phyloP scores from a whole-genome alignment of 2,113 vertebrate genomes.

The Rhinopithecus roxellana region DNA sequence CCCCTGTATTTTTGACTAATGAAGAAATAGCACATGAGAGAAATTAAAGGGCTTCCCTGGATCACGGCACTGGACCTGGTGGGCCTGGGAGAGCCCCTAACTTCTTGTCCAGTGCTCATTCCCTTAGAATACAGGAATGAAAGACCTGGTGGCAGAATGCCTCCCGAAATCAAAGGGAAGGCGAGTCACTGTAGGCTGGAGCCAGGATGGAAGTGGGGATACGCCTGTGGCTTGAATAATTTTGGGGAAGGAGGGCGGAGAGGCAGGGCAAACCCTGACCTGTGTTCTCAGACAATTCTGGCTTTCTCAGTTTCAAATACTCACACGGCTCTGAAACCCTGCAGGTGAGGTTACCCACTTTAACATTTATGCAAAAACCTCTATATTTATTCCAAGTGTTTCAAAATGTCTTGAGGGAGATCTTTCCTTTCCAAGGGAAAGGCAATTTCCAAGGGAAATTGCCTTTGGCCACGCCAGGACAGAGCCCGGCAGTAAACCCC shows the following conservation, averaged over 20 bases:
- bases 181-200: background rate
- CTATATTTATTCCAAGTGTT: background rate
- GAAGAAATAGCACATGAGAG: background rate
- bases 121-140: background rate
- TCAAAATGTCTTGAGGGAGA: background rate
- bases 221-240: accelerated
- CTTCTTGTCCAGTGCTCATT: background rate
- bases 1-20: background rate
- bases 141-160: background rate
- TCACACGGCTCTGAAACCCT: background rate
- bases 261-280: background rate
- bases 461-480: background rate
- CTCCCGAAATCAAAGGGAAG: background rate
- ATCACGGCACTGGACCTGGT: background rate
- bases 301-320: background rate
- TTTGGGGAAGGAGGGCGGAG: accelerated
- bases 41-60: background rate
- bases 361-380: background rate
- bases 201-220: background rate
- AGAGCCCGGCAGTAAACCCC: no score
- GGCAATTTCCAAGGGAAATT: background rate
- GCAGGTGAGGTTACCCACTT: background rate
- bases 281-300: background rate
- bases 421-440: background rate
- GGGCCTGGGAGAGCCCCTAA: background rate